Percentiles rank a stretch among this genome's conserved stretches.
Evolutionary conservation across 2,797 vertebrate species (phyloP).

Genomic region (Pseudotriccus pelzelni): DNA sequence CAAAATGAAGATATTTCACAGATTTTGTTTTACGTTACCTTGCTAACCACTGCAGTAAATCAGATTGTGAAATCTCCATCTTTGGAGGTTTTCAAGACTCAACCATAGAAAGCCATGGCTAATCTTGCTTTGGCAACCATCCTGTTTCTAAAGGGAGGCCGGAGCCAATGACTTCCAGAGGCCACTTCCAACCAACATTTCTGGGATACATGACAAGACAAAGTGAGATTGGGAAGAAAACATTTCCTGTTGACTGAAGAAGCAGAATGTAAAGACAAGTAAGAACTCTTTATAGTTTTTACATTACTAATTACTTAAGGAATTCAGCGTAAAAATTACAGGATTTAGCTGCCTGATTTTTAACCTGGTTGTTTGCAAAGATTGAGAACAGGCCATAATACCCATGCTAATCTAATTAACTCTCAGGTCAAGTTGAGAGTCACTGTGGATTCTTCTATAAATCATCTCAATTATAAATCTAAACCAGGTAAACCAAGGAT

Average conservation of each 20-base stretch:
- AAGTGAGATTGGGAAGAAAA: neutral
- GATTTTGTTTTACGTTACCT: neutral
- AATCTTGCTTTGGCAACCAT: constrained; percentile 21
- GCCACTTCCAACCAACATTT: neutral
- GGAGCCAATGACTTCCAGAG: neutral
- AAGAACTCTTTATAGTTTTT: neutral
- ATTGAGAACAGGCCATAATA: constrained; percentile 17
- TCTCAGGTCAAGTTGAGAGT: constrained; percentile 64
- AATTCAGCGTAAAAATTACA: neutral
- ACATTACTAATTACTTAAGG: neutral
- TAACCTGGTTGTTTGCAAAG: neutral
- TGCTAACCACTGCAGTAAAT: neutral
- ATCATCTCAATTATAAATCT: constrained; percentile 61
- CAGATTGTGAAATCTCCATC: neutral
- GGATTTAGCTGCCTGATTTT: neutral
- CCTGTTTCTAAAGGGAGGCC: neutral
- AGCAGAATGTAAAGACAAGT: neutral
- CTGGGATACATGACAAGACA: neutral
- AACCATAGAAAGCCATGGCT: neutral
- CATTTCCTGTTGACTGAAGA: neutral
- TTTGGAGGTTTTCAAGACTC: constrained; percentile 5
- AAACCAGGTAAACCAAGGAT: constrained; percentile 48
- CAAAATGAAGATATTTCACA: neutral
- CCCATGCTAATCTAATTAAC: constrained; percentile 60
- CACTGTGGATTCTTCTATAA: constrained; percentile 45